Evolutionary conservation across 2,113 vertebrate species (phyloP).

Genomic region (Antechinus flavipes): DNA sequence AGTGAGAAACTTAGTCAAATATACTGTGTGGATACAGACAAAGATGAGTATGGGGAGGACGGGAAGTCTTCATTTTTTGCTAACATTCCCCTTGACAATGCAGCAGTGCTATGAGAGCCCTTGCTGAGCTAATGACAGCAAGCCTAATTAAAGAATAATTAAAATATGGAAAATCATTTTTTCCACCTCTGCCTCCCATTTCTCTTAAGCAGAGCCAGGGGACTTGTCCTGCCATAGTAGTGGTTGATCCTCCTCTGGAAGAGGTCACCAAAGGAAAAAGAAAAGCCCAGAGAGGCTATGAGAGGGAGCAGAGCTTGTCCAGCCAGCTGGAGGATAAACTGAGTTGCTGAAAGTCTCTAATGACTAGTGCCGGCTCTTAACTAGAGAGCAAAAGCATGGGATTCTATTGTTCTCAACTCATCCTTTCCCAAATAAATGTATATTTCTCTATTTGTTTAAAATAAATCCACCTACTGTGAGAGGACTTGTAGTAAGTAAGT

Average conservation of each 20-base stretch:
- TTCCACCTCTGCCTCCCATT: constrained; percentile 61
- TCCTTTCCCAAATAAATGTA: background rate
- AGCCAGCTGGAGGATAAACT: background rate
- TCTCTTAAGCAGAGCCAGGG: constrained; percentile 7
- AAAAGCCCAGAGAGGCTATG: background rate
- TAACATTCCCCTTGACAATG: constrained; percentile 7
- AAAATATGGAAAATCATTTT: constrained; percentile 61
- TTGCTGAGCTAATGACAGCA: constrained; percentile 25
- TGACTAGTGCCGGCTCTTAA: background rate
- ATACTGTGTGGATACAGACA: constrained; percentile 40
- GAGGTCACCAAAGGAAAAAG: background rate
- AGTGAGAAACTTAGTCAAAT: constrained; percentile 59
- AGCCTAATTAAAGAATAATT: constrained; percentile 69
- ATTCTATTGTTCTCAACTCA: background rate
- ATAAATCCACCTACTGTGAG: background rate
- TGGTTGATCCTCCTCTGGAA: background rate
- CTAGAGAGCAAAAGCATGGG: background rate
- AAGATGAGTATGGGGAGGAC: constrained; percentile 3
- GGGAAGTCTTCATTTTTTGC: constrained; percentile 59
- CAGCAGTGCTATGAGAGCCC: constrained; percentile 11
- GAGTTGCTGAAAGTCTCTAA: background rate
- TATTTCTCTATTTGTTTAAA: background rate
- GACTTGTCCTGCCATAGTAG: background rate
- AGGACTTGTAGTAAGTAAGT: background rate
- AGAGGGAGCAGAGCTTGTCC: background rate